These are phyloP conservation scores for Margaritifera margaritifera DNA, from an alignment of 2,888 invertebrate species.

Conservation along the genomic window DNA sequence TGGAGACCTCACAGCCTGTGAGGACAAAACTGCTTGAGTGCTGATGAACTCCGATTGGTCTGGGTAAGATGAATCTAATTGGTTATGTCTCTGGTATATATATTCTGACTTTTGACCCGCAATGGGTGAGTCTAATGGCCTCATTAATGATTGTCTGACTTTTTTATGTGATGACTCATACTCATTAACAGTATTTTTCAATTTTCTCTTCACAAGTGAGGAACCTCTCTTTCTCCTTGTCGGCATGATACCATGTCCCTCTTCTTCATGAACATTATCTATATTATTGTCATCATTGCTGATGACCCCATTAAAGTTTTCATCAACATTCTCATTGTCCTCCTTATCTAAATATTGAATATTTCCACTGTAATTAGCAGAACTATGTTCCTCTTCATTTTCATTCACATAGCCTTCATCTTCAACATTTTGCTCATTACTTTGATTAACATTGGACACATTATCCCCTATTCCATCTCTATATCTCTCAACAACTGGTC, in stretches of 20 bases:
- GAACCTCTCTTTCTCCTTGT: background rate
- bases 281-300: background rate
- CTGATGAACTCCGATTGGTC: no score
- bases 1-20: no score
- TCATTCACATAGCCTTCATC: background rate
- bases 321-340: background rate
- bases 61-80: no score
- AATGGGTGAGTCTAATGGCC: no score
- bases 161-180: conserved; percentile 1
- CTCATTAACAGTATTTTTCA: conserved; percentile 1
- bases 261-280: conserved; percentile 1
- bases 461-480: no score
- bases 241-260: background rate
- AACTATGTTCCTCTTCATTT: background rate
- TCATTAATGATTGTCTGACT: background rate
- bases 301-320: background rate
- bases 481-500: no score
- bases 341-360: background rate
- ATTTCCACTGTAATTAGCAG: background rate
- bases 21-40: no score
- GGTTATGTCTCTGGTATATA: no score
- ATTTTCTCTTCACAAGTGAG: background rate
- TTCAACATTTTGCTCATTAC: background rate
- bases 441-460: background rate
- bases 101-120: no score